A percentile compares a stretch with the other conserved stretches of the same genome.
phyloP scores from a whole-genome alignment of 2,797 vertebrate genomes.

The Enteromius thamalakanensis region DNA sequence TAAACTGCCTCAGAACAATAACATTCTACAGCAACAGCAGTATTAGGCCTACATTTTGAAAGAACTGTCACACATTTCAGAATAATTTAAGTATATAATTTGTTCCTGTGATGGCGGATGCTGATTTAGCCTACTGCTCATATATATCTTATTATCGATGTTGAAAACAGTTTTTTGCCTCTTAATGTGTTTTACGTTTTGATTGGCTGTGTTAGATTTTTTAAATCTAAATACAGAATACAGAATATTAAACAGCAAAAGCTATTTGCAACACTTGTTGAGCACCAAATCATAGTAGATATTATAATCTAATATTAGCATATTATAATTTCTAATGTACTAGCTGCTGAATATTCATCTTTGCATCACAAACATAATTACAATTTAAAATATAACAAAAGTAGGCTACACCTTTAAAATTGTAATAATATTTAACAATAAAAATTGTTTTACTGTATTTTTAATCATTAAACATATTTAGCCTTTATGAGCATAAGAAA shows the following conservation, averaged over 20 bases:
- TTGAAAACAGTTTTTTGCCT: background rate
- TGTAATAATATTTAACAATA: background rate
- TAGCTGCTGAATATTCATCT: background rate
- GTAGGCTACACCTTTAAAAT: background rate
- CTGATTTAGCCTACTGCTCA: background rate
- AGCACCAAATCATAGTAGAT: background rate
- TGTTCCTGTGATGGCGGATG: background rate
- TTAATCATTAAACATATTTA: background rate
- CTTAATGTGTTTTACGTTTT: too few relatives aligned
- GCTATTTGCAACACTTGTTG: background rate
- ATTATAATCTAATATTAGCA: background rate
- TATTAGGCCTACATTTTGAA: too few relatives aligned
- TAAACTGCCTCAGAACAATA: too few relatives aligned
- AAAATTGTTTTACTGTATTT: background rate
- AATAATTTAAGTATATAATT: background rate
- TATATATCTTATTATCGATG: background rate
- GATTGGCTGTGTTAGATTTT: too few relatives aligned
- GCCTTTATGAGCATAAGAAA: background rate
- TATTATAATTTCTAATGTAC: background rate
- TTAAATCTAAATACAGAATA: too few relatives aligned
- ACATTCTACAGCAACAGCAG: too few relatives aligned
- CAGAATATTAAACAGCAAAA: background rate
- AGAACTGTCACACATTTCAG: too few relatives aligned
- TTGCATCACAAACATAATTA: background rate
- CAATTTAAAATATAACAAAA: background rate